Evolutionary conservation across 2,797 vertebrate species (phyloP).

Genomic region (Girardinus metallicus): DNA sequence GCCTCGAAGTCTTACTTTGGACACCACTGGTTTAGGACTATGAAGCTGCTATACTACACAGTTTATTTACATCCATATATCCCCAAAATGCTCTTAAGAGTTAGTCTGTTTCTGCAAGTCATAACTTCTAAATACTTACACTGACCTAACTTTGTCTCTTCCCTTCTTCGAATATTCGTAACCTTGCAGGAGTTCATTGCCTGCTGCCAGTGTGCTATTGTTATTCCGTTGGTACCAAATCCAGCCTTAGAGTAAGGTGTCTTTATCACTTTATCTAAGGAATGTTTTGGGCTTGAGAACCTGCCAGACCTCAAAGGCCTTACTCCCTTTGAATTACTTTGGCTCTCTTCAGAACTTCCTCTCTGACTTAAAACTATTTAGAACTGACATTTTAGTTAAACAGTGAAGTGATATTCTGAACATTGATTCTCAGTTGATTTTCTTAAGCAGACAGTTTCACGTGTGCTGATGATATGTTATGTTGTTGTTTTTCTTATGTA

Average conservation of each 20-base stretch:
- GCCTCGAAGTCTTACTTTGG: no score
- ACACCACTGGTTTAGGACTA: neutral
- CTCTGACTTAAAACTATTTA: neutral
- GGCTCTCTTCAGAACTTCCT: neutral
- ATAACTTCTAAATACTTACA: no score
- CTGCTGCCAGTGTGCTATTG: neutral
- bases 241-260: neutral
- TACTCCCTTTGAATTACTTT: neutral
- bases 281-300: neutral
- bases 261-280: slow-evolving; percentile 6
- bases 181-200: neutral
- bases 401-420: neutral
- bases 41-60: neutral
- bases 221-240: neutral
- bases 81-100: neutral
- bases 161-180: neutral
- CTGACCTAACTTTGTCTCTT: neutral
- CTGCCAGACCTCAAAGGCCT: neutral
- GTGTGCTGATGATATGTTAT: neutral
- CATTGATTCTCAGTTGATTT: neutral
- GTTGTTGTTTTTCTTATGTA: neutral
- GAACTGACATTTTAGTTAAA: neutral
- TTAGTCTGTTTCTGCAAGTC: neutral
- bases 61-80: neutral
- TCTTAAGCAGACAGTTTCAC: neutral